phyloP scores from a whole-genome alignment of 2,113 vertebrate species.

The Leptobrachium leishanense region DNA sequence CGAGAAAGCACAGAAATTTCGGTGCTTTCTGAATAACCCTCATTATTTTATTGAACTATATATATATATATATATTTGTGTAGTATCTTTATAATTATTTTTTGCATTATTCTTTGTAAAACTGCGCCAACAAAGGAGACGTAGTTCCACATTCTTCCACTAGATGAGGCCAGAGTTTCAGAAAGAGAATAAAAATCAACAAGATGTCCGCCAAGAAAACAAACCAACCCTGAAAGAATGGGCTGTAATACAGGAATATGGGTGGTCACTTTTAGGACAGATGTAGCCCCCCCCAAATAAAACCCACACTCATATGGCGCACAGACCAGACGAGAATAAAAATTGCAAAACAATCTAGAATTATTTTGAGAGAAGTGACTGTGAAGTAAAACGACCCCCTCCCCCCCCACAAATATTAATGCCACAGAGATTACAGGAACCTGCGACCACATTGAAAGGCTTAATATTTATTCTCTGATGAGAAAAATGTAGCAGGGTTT shows the following conservation, averaged over 20 bases:
- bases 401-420: background rate
- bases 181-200: background rate
- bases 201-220: background rate
- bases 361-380: background rate
- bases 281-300: background rate
- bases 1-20: too few species aligned
- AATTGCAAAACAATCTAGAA: background rate
- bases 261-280: conserved; percentile 15
- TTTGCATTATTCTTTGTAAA: too few species aligned
- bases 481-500: too few species aligned
- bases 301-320: conserved; percentile 15
- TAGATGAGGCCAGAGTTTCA: conserved; percentile 3
- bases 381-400: background rate
- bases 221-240: background rate
- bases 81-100: too few species aligned
- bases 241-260: conserved; percentile 3
- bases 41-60: too few species aligned
- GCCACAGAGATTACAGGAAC: too few species aligned
- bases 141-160: background rate
- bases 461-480: too few species aligned
- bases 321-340: background rate
- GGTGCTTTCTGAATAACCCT: too few species aligned
- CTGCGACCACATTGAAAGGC: too few species aligned
- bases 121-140: background rate
- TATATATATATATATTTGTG: too few species aligned